phyloP scores from a whole-genome alignment of 2,797 vertebrate genomes.

The Enteromius mattozi region DNA sequence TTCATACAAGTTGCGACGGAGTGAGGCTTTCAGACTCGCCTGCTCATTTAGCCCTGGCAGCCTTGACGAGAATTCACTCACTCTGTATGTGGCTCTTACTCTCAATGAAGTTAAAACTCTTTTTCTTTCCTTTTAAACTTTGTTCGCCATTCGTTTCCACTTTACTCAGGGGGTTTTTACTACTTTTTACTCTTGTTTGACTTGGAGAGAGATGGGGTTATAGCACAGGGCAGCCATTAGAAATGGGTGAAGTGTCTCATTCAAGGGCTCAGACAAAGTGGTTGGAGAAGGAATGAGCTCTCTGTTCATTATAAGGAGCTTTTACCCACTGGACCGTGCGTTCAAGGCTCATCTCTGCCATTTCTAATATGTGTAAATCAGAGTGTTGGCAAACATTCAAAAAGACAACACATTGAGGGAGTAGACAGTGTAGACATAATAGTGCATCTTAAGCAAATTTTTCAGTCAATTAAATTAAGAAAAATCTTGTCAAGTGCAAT shows the following conservation, averaged over 20 bases:
- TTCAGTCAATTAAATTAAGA: not conserved
- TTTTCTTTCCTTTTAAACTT: constrained; percentile 4
- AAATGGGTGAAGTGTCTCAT: constrained; percentile 7
- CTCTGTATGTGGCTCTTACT: not conserved
- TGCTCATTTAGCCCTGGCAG: constrained; percentile 25
- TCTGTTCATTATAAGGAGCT: constrained; percentile 26
- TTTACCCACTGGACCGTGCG: not conserved
- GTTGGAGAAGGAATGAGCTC: constrained; percentile 29
- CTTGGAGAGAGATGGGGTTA: constrained; percentile 1
- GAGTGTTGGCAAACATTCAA: not conserved
- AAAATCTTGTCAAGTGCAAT: not conserved
- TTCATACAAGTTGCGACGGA: constrained; percentile 3
- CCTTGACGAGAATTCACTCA: not conserved
- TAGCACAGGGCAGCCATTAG: not conserved
- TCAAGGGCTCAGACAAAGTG: constrained; percentile 35
- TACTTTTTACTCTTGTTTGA: constrained; percentile 17
- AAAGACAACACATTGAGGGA: not conserved
- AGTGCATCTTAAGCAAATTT: not conserved
- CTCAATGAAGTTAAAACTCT: constrained; percentile 5
- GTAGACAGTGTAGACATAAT: not conserved
- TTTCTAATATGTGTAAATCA: not conserved
- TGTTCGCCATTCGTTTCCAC: not conserved
- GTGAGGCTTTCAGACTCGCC: constrained; percentile 11
- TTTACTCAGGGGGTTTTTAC: not conserved
- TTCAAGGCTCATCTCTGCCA: not conserved